These are phyloP conservation scores for Pterocles gutturalis DNA, from an alignment of 2,113 vertebrate genomes.

Conservation along the genomic window DNA sequence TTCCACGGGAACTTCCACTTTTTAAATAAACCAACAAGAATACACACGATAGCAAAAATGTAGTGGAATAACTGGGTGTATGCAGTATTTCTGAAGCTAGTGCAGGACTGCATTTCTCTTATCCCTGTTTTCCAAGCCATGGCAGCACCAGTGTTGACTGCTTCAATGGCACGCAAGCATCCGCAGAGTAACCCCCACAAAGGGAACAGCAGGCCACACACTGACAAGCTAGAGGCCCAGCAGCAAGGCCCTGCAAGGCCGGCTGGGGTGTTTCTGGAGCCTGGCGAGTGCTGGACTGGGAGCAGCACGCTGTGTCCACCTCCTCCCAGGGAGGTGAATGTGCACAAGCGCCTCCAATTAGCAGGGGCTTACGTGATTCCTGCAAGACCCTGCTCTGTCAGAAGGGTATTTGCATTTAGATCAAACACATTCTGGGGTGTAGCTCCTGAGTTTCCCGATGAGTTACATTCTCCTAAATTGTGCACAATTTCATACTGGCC, in stretches of 20 bases:
- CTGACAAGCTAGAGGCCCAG: not conserved
- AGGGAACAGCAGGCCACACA: not conserved
- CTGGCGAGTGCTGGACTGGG: not conserved
- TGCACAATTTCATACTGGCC: not conserved
- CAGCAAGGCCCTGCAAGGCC: not conserved
- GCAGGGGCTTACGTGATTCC: accelerated
- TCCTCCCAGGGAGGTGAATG: not conserved
- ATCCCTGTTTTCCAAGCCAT: not conserved
- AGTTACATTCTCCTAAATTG: not conserved
- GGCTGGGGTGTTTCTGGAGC: not conserved
- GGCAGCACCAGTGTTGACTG: not conserved
- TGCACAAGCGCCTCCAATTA: not conserved
- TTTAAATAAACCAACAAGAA: not conserved
- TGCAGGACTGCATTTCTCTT: not conserved
- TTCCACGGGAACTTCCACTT: not conserved
- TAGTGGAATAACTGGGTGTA: not conserved
- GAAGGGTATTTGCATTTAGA: not conserved
- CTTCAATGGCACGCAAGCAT: not conserved
- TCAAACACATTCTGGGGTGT: not conserved
- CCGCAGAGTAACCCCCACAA: not conserved
- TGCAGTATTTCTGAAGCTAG: not conserved
- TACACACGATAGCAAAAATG: not conserved
- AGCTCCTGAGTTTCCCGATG: not conserved
- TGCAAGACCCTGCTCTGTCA: not conserved
- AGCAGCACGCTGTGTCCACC: not conserved